Evolutionary conservation across 2,888 invertebrate genomes (phyloP).

Genomic region (Drosophila lutescens): DNA sequence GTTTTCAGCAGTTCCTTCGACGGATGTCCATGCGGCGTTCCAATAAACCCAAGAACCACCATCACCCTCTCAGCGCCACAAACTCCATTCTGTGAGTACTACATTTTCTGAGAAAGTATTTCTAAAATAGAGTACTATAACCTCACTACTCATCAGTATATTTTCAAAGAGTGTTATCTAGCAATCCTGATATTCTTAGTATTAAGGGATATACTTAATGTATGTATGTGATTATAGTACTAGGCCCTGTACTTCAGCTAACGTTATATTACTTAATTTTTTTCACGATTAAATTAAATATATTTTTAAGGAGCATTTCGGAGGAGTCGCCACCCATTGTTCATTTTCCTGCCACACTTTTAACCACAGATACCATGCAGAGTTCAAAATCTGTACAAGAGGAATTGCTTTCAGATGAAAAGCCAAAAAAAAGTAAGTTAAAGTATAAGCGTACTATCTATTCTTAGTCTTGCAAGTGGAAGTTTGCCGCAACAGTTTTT

Average conservation of each 20-base stretch:
- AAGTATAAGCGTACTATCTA: neutral
- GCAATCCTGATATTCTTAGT: too few relatives aligned
- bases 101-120: too few relatives aligned
- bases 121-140: too few relatives aligned
- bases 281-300: too few relatives aligned
- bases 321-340: conserved; percentile 71
- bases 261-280: too few relatives aligned
- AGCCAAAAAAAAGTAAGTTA: conserved; percentile 64
- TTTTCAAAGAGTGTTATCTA: too few relatives aligned
- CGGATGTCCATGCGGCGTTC: conserved; percentile 84
- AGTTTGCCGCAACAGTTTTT: neutral
- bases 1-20: conserved; percentile 83
- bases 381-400: conserved; percentile 50
- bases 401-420: conserved; percentile 16
- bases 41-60: conserved; percentile 76
- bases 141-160: too few relatives aligned
- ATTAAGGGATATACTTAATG: too few relatives aligned
- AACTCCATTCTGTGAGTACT: conserved; percentile 83
- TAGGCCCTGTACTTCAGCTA: too few relatives aligned
- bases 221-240: too few relatives aligned
- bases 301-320: conserved; percentile 70
- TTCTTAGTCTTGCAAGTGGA: neutral
- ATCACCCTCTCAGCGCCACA: conserved; percentile 78
- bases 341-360: conserved; percentile 66
- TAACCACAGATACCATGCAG: conserved; percentile 50